Percentiles rank a stretch among this genome's conserved stretches.
These are phyloP conservation scores for Semnornis frantzii DNA, from an alignment of 2,113 vertebrate genomes.

Conservation along the genomic window DNA sequence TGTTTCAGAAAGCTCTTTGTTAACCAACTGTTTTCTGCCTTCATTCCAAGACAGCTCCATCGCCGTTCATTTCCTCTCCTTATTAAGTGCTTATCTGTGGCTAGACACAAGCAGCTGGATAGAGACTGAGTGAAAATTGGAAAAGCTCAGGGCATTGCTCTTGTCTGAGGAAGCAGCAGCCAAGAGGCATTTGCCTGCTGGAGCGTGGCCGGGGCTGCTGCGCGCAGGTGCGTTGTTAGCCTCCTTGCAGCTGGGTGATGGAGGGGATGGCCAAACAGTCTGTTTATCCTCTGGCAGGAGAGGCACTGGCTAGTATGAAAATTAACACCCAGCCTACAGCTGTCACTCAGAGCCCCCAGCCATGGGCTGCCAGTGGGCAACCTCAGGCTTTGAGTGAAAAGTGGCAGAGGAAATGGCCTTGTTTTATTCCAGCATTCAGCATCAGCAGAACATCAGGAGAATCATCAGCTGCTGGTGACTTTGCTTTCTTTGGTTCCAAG, in stretches of 20 bases:
- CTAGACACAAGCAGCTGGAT: constrained; percentile 3
- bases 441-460: background rate
- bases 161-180: background rate
- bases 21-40: background rate
- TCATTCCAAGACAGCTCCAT: background rate
- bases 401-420: background rate
- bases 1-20: background rate
- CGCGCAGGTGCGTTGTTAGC: background rate
- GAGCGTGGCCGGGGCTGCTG: background rate
- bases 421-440: background rate
- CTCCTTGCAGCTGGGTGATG: background rate
- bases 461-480: background rate
- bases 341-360: background rate
- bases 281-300: background rate
- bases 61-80: constrained; percentile 21
- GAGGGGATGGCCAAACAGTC: background rate
- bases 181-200: background rate
- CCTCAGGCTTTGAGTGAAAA: background rate
- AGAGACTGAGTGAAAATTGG: background rate
- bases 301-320: background rate
- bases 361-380: background rate
- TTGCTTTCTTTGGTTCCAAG: background rate
- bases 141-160: background rate
- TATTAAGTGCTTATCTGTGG: background rate
- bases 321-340: background rate